phyloP scores from a whole-genome alignment of 1,140 invertebrate species.

The Brachionus manjavacas region DNA sequence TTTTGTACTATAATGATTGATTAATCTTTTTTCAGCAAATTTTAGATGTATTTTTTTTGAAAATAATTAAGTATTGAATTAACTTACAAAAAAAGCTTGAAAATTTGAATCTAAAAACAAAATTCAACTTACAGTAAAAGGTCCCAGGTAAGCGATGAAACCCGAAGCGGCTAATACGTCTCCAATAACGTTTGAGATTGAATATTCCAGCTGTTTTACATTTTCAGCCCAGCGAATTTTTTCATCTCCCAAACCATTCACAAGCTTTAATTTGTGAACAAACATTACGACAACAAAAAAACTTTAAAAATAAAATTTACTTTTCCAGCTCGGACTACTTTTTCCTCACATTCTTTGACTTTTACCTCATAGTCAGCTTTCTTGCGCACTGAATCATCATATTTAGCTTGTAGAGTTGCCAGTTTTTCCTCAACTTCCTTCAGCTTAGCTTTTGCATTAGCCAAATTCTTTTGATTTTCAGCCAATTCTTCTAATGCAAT shows the following conservation, averaged over 20 bases:
- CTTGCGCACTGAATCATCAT: constrained; percentile 57
- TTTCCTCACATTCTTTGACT: constrained; percentile 54
- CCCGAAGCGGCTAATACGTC: constrained; percentile 56
- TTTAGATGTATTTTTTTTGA: too few species aligned
- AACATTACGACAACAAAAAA: background rate
- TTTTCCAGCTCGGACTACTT: constrained; percentile 56
- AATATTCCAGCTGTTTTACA: constrained; percentile 51
- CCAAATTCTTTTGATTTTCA: constrained; percentile 51
- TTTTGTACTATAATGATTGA: too few species aligned
- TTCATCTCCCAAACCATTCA: constrained; percentile 57
- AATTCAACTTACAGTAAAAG: constrained; percentile 52
- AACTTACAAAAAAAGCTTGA: too few species aligned
- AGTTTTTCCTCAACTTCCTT: constrained; percentile 58
- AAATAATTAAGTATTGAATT: too few species aligned
- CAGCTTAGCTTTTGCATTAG: constrained; percentile 55
- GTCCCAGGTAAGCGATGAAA: constrained; percentile 56
- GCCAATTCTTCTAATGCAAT: constrained; percentile 53
- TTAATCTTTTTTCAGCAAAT: too few species aligned
- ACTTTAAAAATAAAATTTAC: constrained; percentile 44
- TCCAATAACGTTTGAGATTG: constrained; percentile 56
- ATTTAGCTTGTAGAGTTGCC: constrained; percentile 55
- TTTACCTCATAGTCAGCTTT: constrained; percentile 57
- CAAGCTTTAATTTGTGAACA: constrained; percentile 48
- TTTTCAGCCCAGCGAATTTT: constrained; percentile 57
- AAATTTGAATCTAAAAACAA: background rate